Evolutionary conservation across 2,113 vertebrate genomes (phyloP).

Genomic region (Hyla sarda): DNA sequence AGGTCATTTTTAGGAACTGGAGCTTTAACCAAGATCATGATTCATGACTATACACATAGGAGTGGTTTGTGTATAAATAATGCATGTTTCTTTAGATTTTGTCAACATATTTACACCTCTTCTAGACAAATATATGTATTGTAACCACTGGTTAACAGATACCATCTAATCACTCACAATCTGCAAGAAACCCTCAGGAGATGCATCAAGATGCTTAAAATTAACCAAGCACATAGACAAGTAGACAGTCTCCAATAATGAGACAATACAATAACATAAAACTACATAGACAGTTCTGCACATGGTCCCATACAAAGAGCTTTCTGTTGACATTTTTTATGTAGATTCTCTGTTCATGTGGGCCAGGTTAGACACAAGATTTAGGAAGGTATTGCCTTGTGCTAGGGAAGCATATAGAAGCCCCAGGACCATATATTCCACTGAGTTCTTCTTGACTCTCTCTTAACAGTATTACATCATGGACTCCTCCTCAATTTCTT

Average conservation of each 20-base stretch:
- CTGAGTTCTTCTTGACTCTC: not conserved
- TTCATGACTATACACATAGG: not conserved
- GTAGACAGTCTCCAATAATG: slow-evolving; percentile 26
- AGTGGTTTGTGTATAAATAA: not conserved
- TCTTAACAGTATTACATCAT: slow-evolving; percentile 75
- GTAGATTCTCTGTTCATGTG: not conserved
- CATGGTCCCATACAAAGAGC: slow-evolving; percentile 30
- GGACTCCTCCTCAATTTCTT: slow-evolving; percentile 78
- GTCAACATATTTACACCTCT: not conserved
- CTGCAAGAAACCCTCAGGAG: not conserved
- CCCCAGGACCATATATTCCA: slow-evolving; percentile 53
- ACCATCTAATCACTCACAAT: not conserved
- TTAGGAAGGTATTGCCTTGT: not conserved
- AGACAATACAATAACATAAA: slow-evolving; percentile 44
- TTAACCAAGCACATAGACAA: slow-evolving; percentile 37
- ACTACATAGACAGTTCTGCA: slow-evolving; percentile 37
- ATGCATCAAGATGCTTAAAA: not conserved
- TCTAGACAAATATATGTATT: not conserved
- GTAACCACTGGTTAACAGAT: not conserved
- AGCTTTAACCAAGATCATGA: not conserved
- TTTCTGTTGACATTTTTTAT: slow-evolving; percentile 3
- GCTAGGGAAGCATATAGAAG: not conserved
- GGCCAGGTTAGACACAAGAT: slow-evolving; percentile 23
- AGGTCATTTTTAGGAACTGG: not conserved
- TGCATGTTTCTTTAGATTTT: not conserved